Evolutionary conservation across 2,797 vertebrate genomes (phyloP), one percentile per base, ranked within the genome.

Genomic region (Falco rusticolus): DNA sequence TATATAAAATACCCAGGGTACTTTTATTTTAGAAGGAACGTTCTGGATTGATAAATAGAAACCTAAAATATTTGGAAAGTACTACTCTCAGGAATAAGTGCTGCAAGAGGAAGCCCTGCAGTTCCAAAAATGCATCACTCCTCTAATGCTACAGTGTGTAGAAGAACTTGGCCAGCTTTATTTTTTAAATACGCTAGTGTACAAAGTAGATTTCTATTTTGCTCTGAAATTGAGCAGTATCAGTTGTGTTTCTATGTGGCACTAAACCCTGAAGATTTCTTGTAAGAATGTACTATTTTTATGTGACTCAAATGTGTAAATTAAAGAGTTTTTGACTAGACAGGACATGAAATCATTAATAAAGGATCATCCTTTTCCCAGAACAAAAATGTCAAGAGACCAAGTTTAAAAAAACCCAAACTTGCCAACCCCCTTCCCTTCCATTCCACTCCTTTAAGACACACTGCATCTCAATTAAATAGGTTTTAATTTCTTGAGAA

Each of bases 21-120:
- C 10, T 85, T 93, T 56, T 72, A 64, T 77, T 90, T 90, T 76
- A 69, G 47, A 24, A 88, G 47, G 15, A 84, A 84, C 24, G 34
- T 92, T 96, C 63, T 79, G 43, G 29, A 82, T 53, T 72, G 34
- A 69, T 72, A 92, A 88, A 83, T 5, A 84, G 24, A 91, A 89
- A 60, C 26, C 41, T 83, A 78, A 83, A 89, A 65, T 93, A 61
- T 54, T 76, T 93, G 74, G 54, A 54, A 95, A 82, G 31, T 57
- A 78, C 31, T 78, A 6, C 14, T 64, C 45, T 75, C 31, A 90
- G 41, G 37, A 87, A 33, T 59, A 84, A 80, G 8, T 13, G 28
- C 75, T 68, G 26, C 57, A 88, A 43, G 24, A 92, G 8, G 26
- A 94, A 90, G 21, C 47, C 24, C 63, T 93, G 47, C 31, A 18